Evolutionary conservation across 2,888 invertebrate genomes (phyloP).

Genomic region (Phaonia tiefii): DNA sequence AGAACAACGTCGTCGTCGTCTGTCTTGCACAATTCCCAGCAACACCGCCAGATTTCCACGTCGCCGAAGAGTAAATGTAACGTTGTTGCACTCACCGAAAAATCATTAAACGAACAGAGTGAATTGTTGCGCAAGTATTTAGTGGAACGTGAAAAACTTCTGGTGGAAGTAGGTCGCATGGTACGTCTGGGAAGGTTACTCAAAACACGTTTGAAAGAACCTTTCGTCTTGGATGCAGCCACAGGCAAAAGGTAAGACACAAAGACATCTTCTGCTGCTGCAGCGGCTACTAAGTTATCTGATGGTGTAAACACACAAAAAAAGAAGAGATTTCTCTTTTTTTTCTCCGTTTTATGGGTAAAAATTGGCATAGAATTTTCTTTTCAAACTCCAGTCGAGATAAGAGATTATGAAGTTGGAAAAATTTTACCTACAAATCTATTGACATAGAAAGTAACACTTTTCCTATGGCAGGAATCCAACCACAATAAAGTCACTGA

Average conservation of each 20-base stretch:
- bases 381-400: slow-evolving; percentile 14
- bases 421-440: not conserved
- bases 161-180: slow-evolving; percentile 87
- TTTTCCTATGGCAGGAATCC: slow-evolving; percentile 47
- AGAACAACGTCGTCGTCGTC: not conserved
- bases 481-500: slow-evolving; percentile 41
- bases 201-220: slow-evolving; percentile 85
- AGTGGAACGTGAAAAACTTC: slow-evolving; percentile 83
- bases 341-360: slow-evolving; percentile 7
- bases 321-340: slow-evolving; percentile 39
- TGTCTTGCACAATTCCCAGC: too few relatives aligned
- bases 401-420: not conserved
- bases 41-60: not conserved
- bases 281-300: slow-evolving; percentile 45
- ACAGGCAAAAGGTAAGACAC: slow-evolving; percentile 77
- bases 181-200: slow-evolving; percentile 86
- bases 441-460: slow-evolving; percentile 60
- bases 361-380: slow-evolving; percentile 50
- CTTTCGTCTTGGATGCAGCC: slow-evolving; percentile 81
- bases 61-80: slow-evolving; percentile 75
- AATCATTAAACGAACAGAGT: slow-evolving; percentile 77
- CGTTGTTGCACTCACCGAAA: slow-evolving; percentile 57
- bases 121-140: slow-evolving; percentile 82
- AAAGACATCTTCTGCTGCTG: slow-evolving; percentile 19
- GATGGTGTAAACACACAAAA: too few relatives aligned